Evolutionary conservation across 2,888 invertebrate species (phyloP).

Genomic region (Erebia aethiops): DNA sequence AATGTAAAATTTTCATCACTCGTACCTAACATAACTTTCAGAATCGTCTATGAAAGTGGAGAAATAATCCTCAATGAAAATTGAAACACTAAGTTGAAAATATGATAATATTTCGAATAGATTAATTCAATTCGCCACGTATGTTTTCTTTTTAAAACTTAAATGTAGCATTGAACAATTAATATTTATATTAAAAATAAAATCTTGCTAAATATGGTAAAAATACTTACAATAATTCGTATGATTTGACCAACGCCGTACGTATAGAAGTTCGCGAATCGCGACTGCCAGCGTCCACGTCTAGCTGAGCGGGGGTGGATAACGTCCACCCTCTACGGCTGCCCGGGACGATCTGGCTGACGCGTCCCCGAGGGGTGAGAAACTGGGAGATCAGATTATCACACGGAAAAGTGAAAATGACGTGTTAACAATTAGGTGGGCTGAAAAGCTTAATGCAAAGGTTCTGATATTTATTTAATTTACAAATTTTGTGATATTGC

Average conservation of each 20-base stretch:
- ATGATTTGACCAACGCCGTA: constrained; percentile 23
- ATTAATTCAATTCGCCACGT: too few species aligned
- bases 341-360: constrained; percentile 53
- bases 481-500: too few species aligned
- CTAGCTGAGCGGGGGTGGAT: constrained; percentile 36
- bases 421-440: constrained; percentile 4
- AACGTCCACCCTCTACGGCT: constrained; percentile 51
- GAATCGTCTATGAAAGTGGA: too few species aligned
- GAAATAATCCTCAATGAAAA: too few species aligned
- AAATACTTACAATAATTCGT: constrained; percentile 36
- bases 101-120: too few species aligned
- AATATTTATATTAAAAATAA: too few species aligned
- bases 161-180: too few species aligned
- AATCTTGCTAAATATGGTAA: neutral
- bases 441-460: neutral
- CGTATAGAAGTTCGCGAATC: constrained; percentile 60
- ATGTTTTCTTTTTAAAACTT: too few species aligned
- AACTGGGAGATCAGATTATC: constrained; percentile 31
- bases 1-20: too few species aligned
- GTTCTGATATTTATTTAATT: neutral
- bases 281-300: constrained; percentile 47
- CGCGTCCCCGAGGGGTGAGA: constrained; percentile 50
- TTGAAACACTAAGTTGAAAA: too few species aligned
- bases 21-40: too few species aligned
- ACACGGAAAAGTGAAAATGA: constrained; percentile 34